phyloP scores from a whole-genome alignment of 1,140 invertebrate species.

The Tachypleus tridentatus region DNA sequence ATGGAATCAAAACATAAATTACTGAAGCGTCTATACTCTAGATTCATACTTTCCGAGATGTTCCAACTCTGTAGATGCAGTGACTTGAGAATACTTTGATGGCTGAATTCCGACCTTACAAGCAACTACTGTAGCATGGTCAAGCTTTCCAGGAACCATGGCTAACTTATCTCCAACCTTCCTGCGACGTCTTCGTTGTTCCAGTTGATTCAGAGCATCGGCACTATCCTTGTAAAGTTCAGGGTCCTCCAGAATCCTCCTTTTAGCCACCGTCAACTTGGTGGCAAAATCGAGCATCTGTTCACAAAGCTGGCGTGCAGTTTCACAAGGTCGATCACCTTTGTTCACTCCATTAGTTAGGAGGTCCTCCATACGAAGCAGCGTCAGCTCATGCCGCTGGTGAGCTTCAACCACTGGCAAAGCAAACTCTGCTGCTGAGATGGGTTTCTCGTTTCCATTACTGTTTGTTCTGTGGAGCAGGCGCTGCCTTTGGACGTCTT shows the following conservation, averaged over 20 bases:
- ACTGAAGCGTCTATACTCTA: too few relatives aligned
- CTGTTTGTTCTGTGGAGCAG: too few relatives aligned
- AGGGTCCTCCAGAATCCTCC: conserved; percentile 62
- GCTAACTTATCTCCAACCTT: conserved; percentile 57
- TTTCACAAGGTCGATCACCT: conserved; percentile 40
- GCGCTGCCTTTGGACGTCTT: too few relatives aligned
- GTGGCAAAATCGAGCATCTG: conserved; percentile 61
- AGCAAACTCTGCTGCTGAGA: background rate
- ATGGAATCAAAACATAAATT: too few relatives aligned
- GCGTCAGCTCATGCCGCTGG: conserved; percentile 63
- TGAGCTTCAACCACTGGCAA: conserved; percentile 63
- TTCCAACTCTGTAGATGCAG: too few relatives aligned
- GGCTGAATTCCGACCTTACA: conserved; percentile 10
- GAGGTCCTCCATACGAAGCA: conserved; percentile 67
- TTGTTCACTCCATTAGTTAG: conserved; percentile 50
- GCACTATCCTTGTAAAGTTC: conserved; percentile 57
- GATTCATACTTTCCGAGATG: too few relatives aligned
- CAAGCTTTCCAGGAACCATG: conserved; percentile 75
- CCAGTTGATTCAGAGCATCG: conserved; percentile 34
- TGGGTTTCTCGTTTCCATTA: too few relatives aligned
- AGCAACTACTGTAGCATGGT: conserved; percentile 57
- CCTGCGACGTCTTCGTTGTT: conserved; percentile 44
- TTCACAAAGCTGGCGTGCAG: conserved; percentile 54
- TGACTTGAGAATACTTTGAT: too few relatives aligned
- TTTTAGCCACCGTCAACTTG: conserved; percentile 54